A percentile compares a stretch with the other conserved stretches of the same genome.
Evolutionary conservation across 2,888 invertebrate species (phyloP).

Genomic region (Portevinia maculata): DNA sequence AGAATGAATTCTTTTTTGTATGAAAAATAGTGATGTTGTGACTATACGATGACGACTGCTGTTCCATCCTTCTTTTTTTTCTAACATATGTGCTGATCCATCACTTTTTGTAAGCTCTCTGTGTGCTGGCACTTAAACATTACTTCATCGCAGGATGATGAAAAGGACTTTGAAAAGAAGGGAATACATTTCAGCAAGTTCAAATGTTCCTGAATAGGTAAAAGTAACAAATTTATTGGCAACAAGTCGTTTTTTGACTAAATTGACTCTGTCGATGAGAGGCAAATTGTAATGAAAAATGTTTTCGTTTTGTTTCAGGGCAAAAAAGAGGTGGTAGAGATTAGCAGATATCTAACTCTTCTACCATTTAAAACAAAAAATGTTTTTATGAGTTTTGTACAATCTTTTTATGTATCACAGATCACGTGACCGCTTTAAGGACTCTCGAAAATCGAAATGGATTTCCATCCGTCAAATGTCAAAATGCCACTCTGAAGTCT

Average conservation of each 20-base stretch:
- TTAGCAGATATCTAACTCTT: too few relatives aligned
- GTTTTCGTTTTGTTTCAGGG: not conserved
- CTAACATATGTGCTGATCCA: constrained; percentile 18
- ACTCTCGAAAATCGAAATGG: too few relatives aligned
- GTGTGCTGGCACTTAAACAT: not conserved
- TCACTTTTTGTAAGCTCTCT: constrained; percentile 14
- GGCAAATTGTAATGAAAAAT: not conserved
- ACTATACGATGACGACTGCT: constrained; percentile 24
- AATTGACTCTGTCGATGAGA: not conserved
- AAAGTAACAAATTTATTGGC: not conserved
- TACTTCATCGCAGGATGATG: not conserved
- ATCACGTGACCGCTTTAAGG: too few relatives aligned
- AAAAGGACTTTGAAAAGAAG: too few relatives aligned
- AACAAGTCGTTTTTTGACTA: constrained; percentile 29
- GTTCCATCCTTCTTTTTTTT: not conserved
- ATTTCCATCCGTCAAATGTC: too few relatives aligned
- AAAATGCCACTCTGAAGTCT: too few relatives aligned
- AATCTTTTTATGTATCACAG: too few relatives aligned
- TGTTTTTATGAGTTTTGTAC: too few relatives aligned
- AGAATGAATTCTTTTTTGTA: not conserved
- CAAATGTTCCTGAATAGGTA: not conserved
- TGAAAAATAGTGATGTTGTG: constrained; percentile 23
- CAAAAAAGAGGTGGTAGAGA: not conserved
- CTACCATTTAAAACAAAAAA: too few relatives aligned
- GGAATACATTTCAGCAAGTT: too few relatives aligned